Evolutionary conservation across 2,797 vertebrate genomes (phyloP).

Genomic region (Fratercula arctica): DNA sequence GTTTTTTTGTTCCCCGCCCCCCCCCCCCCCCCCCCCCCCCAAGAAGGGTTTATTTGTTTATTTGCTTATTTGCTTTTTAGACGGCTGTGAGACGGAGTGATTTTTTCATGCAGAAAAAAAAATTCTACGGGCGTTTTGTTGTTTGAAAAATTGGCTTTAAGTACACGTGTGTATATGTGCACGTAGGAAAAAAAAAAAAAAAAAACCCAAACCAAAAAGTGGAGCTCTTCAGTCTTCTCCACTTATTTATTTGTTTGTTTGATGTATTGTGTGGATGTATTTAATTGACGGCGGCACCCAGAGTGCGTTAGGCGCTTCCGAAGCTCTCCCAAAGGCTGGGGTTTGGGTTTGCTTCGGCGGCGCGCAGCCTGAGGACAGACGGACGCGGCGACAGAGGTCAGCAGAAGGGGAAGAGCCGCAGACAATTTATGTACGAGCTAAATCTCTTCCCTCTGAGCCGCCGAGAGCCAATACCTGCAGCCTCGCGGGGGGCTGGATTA

Average conservation of each 20-base stretch:
- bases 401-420: constrained; percentile 25
- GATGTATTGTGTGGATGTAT: not conserved
- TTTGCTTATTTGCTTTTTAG: constrained; percentile 1
- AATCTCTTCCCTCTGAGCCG: not conserved
- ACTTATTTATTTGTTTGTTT: not conserved
- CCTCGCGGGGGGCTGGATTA: not conserved
- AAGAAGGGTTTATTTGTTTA: constrained; percentile 14
- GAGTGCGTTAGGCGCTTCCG: not conserved
- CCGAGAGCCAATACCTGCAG: not conserved
- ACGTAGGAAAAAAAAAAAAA: not conserved
- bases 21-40: too few relatives aligned
- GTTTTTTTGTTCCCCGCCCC: too few relatives aligned
- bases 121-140: not conserved
- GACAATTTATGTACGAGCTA: not conserved
- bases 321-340: not conserved
- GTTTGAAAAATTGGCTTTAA: constrained; percentile 31
- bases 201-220: not conserved
- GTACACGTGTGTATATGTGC: not conserved
- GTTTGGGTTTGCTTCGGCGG: not conserved
- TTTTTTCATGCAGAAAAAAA: constrained; percentile 50
- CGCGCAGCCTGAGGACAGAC: not conserved
- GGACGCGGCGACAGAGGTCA: not conserved
- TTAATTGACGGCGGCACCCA: constrained; percentile 36
- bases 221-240: not conserved
- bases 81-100: constrained; percentile 5